Base-by-base conservation (phyloP, 1,140 invertebrate species). In the Theocolax elegans region DNA sequence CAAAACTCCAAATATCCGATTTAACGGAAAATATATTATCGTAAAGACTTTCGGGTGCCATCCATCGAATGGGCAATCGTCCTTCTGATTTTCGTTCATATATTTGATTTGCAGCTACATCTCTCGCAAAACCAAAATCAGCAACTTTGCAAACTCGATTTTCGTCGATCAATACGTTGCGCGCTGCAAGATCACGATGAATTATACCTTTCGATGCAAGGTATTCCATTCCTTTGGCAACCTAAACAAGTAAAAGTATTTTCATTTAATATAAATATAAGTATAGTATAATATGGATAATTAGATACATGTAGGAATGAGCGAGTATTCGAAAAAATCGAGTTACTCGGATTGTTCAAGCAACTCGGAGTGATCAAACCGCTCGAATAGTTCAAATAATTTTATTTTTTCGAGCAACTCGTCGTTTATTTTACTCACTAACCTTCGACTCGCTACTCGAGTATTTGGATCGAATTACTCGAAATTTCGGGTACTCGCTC, bases 1-100 rank as follows among this genome's bases (percentile, higher is more conserved):
- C 96, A 79, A 96, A 97, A 75, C 95, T 94, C 95, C 95, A 98
- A 15, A 96, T 92, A 77, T 97, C 96, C 0, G 94, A 94, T 82
- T 96, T 96, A 2, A 92, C 91, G 1, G 94, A 95, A 80, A 96
- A 98, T 75, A 96, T 91, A 77, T 96, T 95, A 77, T 97, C 94
- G 79, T 94, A 95, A 0, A 97, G 87, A 2, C 94, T 95, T 81
- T 98, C 96, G 0, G 95, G 95, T 0, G 95, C 94, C 95, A 97
- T 97, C 95, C 96, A 97, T 80, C 95, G 90, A 68, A 75, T 91
- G 38, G 88, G 91, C 72, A 90, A 80, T 31, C 88, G 79, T 25
- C 93, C 95, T 77, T 97, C 95, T 40, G 94, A 96, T 79, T 97
- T 97, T 29, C 95, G 88, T 80, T 97, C 95, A 79, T 97, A 97